Conservation (phyloP, 2,113 vertebrate species). For the Myiagra hebetior region DNA sequence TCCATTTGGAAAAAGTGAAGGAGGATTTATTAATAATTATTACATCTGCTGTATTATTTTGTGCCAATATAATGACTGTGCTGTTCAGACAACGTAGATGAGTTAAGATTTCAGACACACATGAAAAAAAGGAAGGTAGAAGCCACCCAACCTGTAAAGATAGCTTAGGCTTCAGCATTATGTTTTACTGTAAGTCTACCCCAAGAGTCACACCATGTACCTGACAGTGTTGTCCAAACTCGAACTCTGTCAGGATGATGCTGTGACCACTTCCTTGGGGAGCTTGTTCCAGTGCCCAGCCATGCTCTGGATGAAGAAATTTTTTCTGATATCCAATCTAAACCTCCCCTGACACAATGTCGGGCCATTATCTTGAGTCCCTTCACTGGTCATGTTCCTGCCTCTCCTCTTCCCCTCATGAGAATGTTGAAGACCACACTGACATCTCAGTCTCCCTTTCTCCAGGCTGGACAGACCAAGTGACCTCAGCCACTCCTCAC, state of each 20-base stretch:
- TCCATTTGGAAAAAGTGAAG: not conserved
- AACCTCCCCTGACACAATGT: not conserved
- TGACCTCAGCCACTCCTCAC: not conserved
- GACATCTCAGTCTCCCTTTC: not conserved
- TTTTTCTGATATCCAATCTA: not conserved
- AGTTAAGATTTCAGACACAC: not conserved
- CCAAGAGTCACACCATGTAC: not conserved
- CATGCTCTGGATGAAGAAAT: not conserved
- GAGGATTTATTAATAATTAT: not conserved
- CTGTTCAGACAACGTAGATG: not conserved
- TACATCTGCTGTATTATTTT: not conserved
- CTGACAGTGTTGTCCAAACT: accelerated
- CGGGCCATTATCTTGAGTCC: not conserved
- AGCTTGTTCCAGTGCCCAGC: not conserved
- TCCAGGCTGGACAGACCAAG: not conserved
- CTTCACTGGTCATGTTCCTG: not conserved
- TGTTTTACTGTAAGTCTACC: not conserved
- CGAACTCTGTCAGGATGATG: not conserved
- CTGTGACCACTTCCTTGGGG: too few relatives aligned
- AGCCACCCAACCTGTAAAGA: not conserved
- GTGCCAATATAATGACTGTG: not conserved
- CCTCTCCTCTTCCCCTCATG: not conserved
- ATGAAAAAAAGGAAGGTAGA: not conserved
- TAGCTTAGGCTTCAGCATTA: not conserved
- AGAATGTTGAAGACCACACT: not conserved